Percentiles rank a stretch among this genome's conserved stretches.
Conservation (phyloP, 2,888 invertebrate species). For the Brachypalpus laphriformis region DNA sequence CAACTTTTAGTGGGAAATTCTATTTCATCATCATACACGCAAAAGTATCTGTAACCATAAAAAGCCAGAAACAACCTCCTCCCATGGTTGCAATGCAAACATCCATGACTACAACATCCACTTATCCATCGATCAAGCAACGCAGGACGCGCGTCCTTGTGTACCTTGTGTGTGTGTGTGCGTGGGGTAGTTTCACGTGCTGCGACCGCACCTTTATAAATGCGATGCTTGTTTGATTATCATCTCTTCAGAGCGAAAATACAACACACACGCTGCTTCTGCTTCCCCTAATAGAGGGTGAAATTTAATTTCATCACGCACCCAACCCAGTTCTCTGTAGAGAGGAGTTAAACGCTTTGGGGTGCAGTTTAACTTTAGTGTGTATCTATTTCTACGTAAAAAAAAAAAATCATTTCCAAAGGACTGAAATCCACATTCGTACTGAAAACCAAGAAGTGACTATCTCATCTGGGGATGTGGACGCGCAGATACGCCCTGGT, state of each 20-base stretch:
- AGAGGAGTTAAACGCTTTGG: conserved; percentile 41
- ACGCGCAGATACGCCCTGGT: conserved; percentile 48
- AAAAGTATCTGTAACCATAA: conserved; percentile 5
- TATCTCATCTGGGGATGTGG: conserved; percentile 63
- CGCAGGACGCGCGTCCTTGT: conserved; percentile 54
- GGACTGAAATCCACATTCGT: conserved; percentile 13
- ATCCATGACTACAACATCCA: conserved; percentile 59
- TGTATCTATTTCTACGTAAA: conserved; percentile 32
- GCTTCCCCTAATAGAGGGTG: conserved; percentile 61
- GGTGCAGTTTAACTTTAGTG: conserved; percentile 53
- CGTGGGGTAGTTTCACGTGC: not conserved
- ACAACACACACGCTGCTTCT: conserved; percentile 53
- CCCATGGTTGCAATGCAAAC: conserved; percentile 29
- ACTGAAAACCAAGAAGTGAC: conserved; percentile 50
- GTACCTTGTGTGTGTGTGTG: conserved; percentile 18
- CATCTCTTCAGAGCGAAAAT: conserved; percentile 63
- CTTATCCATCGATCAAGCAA: conserved; percentile 73
- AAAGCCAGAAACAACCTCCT: conserved; percentile 14
- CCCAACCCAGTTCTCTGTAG: conserved; percentile 45
- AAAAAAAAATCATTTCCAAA: conserved; percentile 51
- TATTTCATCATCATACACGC: conserved; percentile 37
- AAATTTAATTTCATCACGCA: conserved; percentile 70
- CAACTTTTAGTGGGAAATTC: conserved; percentile 32
- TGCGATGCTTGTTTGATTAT: conserved; percentile 74
- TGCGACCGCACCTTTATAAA: conserved; percentile 68